A percentile compares a stretch with the other conserved stretches of the same genome.
Evolutionary conservation across 2,797 vertebrate species (phyloP).

Genomic region (Halcyon leucocephala): DNA sequence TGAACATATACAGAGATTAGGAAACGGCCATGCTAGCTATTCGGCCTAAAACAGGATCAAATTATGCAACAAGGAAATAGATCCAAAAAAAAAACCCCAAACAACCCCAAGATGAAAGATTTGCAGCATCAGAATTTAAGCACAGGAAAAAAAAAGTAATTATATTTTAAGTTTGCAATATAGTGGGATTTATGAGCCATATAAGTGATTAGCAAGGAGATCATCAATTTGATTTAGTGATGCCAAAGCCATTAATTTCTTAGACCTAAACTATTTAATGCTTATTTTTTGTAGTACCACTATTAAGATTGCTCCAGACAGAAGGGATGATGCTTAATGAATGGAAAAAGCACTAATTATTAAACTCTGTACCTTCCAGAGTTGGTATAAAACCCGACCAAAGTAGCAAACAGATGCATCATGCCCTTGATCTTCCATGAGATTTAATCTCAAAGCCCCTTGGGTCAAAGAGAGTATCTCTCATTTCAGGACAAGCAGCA

Average conservation of each 20-base stretch:
- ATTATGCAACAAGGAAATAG: neutral
- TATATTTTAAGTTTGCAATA: neutral
- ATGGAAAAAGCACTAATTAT: constrained; percentile 52
- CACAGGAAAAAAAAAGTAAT: neutral
- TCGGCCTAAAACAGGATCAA: constrained; percentile 17
- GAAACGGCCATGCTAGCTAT: neutral
- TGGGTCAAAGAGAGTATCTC: constrained; percentile 63
- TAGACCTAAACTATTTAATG: constrained; percentile 34
- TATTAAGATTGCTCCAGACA: constrained; percentile 64
- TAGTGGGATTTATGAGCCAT: constrained; percentile 26
- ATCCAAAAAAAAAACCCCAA: neutral
- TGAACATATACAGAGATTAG: neutral
- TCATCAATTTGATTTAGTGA: constrained; percentile 49
- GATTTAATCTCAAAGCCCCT: constrained; percentile 69
- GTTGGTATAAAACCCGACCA: constrained; percentile 63
- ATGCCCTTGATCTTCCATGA: constrained; percentile 59
- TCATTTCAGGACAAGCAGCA: constrained; percentile 61
- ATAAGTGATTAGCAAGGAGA: constrained; percentile 15
- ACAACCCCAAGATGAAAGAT: neutral
- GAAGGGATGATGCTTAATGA: constrained; percentile 40
- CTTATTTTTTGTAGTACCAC: constrained; percentile 29
- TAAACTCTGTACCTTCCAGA: constrained; percentile 48
- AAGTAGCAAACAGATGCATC: constrained; percentile 54
- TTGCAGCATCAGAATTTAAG: constrained; percentile 34
- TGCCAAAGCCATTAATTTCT: constrained; percentile 36